Base-by-base conservation (phyloP, 2,797 vertebrate genomes). In the Numenius phaeopus region DNA sequence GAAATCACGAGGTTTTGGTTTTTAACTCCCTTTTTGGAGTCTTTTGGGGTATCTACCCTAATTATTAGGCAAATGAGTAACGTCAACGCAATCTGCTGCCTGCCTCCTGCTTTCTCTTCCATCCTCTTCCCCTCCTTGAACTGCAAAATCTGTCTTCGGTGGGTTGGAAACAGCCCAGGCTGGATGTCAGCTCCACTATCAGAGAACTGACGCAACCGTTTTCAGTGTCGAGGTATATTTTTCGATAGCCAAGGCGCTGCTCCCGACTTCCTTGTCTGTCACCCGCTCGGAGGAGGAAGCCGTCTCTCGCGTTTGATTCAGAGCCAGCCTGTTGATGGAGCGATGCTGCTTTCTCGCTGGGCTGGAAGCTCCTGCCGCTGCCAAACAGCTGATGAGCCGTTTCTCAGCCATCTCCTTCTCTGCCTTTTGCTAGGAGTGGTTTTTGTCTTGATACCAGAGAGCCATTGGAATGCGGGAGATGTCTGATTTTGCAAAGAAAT, bases 271-370 rank as follows among this genome's bases (percentile, higher is more conserved):
- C 69, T 66, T 2, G 5, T 62, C 83, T 89, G 86, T 81, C 83
- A 67, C 80, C 71, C 10, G 1, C 65, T 62, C 1, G 14, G 49
- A 91, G 67, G 24, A 84, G 61, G 80, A 69, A 72, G 46, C 34
- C 1, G 3, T 78, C 46, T 44, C 1, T 3, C 1, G 7, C 0
- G 1, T 69, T 86, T 89, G 87, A 59, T 44, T 72, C 0, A 0
- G 50, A 94, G 70, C 81, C 83, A 91, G 76, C 34, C 37, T 0
- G 0, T 0, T 75, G 88, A 61, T 18, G 1, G 52, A 44, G n/a
- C 3, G 12, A 69, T 79, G 89, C 5, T 80, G 26, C 49, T 47
- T 57, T 54, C 50, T 79, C 4, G 1, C 14, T 0, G 5, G 40
- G 57, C 11, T 88, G 57, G 71, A 44, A 71, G 58, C 40, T 83